Conservation (phyloP, 2,888 invertebrate species). For the Andrena trimmerana region DNA sequence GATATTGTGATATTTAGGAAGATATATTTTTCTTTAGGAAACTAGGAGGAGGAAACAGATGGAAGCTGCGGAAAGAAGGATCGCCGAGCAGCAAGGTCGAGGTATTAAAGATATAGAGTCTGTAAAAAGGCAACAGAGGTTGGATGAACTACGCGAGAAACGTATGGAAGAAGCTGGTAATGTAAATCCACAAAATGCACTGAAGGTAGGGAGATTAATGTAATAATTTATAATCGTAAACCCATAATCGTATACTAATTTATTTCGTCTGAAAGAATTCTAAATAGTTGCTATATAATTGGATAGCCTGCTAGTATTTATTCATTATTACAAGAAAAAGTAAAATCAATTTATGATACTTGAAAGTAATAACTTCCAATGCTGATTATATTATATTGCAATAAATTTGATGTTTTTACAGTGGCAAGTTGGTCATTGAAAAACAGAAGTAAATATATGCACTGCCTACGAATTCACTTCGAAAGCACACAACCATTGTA, state of each 20-base stretch:
- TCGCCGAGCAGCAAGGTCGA: conserved; percentile 87
- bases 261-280: background rate
- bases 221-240: conserved; percentile 2
- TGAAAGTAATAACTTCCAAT: background rate
- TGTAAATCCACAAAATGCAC: conserved; percentile 60
- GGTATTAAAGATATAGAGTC: conserved; percentile 89
- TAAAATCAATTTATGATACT: background rate
- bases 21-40: conserved; percentile 49
- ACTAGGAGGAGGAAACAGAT: conserved; percentile 87
- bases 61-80: conserved; percentile 90
- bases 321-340: no score
- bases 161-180: conserved; percentile 86
- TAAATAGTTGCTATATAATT: no score
- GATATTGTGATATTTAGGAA: background rate
- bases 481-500: background rate
- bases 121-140: conserved; percentile 87
- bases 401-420: conserved; percentile 62
- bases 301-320: no score
- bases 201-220: conserved; percentile 73
- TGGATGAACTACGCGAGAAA: conserved; percentile 87
- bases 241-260: background rate
- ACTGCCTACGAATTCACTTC: background rate
- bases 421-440: conserved; percentile 79
- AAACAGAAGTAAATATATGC: background rate
- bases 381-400: background rate